Evolutionary conservation across 1,140 invertebrate species (phyloP).

Genomic region (Apis mellifera): Amel_HAv3.1 CM009938.2:2574001-2574500

Average conservation of each 20-base stretch:
- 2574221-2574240: constrained; percentile 12
- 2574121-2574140: constrained; percentile 29
- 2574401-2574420: not conserved
- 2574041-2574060: not conserved
- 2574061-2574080: not conserved
- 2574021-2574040: not conserved
- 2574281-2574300: too few relatives aligned
- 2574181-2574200: constrained; percentile 44
- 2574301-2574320: not conserved
- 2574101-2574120: constrained; percentile 26
- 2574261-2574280: not conserved
- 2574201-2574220: constrained; percentile 5
- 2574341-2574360: not conserved
- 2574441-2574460: not conserved
- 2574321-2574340: not conserved
- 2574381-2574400: not conserved
- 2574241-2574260: constrained; percentile 3
- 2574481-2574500: not conserved
- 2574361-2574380: not conserved
- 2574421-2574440: not conserved
- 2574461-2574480: constrained; percentile 1
- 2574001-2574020: not conserved
- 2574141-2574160: constrained; percentile 52
- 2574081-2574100: constrained; percentile 6
- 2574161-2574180: constrained; percentile 59